Conservation (phyloP, 2,797 vertebrate genomes). For the Centroberyx gerrardi region DNA sequence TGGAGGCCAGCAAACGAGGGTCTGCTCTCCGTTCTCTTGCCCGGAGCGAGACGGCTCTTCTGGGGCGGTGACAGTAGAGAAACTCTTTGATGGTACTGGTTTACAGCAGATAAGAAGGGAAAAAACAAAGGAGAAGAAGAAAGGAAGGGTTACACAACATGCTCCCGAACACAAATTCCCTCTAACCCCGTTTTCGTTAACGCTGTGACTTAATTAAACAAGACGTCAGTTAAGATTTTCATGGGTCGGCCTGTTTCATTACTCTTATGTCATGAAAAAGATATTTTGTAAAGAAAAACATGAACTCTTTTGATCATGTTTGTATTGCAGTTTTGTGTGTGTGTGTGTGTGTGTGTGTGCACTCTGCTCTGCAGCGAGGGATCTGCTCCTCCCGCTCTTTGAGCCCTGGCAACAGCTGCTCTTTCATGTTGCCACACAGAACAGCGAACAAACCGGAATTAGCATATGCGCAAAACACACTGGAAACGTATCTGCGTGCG, state of each 20-base stretch:
- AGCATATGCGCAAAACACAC: conserved; percentile 65
- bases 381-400: conserved; percentile 61
- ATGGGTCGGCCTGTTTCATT: conserved; percentile 18
- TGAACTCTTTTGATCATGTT: conserved; percentile 53
- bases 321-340: conserved; percentile 19
- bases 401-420: conserved; percentile 77
- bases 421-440: conserved; percentile 76
- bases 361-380: conserved; percentile 43
- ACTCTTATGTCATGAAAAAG: conserved; percentile 17
- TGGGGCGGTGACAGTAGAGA: conserved; percentile 29
- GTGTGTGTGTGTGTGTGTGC: conserved; percentile 7
- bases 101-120: conserved; percentile 9
- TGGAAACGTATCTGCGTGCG: conserved; percentile 6
- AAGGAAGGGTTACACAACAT: not conserved
- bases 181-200: not conserved
- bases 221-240: no score
- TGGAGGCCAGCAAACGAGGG: conserved; percentile 84
- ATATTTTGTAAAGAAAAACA: conserved; percentile 20
- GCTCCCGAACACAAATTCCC: conserved; percentile 13
- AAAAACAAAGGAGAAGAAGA: conserved; percentile 22
- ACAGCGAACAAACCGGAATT: conserved; percentile 72
- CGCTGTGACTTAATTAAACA: no score
- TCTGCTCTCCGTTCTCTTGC: conserved; percentile 71
- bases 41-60: conserved; percentile 52
- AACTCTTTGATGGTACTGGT: conserved; percentile 51